Conservation (phyloP, 2,888 invertebrate genomes). For the Caenorhabditis sp. region DNA sequence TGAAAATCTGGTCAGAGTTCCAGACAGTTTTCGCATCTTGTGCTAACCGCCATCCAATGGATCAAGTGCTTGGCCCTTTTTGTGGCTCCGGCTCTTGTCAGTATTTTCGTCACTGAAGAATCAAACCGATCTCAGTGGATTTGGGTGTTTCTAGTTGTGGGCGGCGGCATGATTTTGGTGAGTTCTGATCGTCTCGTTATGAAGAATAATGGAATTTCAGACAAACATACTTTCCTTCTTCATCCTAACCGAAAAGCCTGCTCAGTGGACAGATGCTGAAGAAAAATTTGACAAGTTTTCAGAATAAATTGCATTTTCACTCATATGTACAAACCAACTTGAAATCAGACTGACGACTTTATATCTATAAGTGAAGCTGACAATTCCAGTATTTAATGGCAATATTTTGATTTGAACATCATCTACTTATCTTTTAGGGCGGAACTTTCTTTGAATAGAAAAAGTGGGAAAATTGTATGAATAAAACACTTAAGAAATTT, state of each 20-base stretch:
- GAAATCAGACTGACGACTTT: no score
- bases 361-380: no score
- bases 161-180: conserved; percentile 40
- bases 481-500: no score
- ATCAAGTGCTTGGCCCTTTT: conserved; percentile 74
- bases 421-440: no score
- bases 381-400: no score
- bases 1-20: background rate
- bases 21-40: conserved; percentile 69
- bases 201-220: conserved; percentile 13
- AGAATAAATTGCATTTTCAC: no score
- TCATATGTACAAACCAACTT: no score
- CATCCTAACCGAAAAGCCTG: conserved; percentile 56
- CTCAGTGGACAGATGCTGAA: conserved; percentile 49
- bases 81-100: conserved; percentile 73
- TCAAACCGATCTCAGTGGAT: conserved; percentile 52
- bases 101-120: conserved; percentile 70
- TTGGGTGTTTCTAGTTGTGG: conserved; percentile 40
- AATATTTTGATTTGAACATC: no score
- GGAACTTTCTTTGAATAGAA: no score
- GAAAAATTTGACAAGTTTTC: background rate
- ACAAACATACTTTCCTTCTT: conserved; percentile 58
- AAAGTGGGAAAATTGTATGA: no score
- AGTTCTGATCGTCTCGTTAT: background rate
- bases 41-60: conserved; percentile 74